phyloP scores from a whole-genome alignment of 2,888 invertebrate species.

The Leptopterna dolabrata region DNA sequence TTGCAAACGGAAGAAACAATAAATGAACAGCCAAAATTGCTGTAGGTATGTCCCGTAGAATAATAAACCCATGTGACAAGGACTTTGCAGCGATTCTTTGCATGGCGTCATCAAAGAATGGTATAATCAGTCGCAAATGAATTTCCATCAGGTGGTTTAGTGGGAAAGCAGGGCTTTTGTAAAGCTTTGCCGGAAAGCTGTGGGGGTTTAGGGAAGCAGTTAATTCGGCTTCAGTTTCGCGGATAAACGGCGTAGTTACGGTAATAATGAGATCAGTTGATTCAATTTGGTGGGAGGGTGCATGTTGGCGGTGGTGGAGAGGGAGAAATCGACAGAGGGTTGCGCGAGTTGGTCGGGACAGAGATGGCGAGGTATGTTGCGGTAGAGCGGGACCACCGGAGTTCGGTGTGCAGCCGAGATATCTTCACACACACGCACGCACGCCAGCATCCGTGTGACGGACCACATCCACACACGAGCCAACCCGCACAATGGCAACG shows the following conservation, averaged over 20 bases:
- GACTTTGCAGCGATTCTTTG: no score
- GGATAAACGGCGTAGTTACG: neutral
- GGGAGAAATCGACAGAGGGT: neutral
- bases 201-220: neutral
- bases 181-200: neutral
- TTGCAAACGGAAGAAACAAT: no score
- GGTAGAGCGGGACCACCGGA: neutral
- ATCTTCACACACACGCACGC: neutral
- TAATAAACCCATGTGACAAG: no score
- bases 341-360: neutral
- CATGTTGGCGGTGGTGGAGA: neutral
- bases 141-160: neutral
- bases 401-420: neutral
- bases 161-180: neutral
- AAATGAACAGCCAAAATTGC: no score
- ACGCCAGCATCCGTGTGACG: neutral
- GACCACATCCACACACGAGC: neutral
- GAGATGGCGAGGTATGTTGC: neutral
- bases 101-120: neutral
- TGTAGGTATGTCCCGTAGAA: no score
- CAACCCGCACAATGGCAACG: no score
- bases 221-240: slow-evolving; percentile 15
- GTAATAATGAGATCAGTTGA: slow-evolving; percentile 19
- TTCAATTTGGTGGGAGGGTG: neutral
- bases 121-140: neutral